Evolutionary conservation across 2,797 vertebrate species (phyloP), one percentile per base, ranked within the genome.

Genomic region (Phoeniculus purpureus): DNA sequence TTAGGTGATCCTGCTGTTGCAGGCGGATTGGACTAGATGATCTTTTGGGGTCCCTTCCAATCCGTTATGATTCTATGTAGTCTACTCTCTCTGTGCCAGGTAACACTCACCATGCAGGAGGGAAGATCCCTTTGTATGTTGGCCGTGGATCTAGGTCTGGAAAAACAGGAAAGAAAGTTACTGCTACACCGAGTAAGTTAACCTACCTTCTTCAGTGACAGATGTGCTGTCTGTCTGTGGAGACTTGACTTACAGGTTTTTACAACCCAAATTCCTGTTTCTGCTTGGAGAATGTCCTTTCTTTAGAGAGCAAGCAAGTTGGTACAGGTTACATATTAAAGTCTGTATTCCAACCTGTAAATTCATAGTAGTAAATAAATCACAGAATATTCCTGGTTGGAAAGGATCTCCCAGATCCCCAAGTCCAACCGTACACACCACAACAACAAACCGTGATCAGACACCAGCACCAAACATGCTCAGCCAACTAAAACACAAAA

Each of bases 161-260:
- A 48, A 98, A 94, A 92, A 75, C 29, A 11, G 58, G 85, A 82
- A 59, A 96, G 82, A 97, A 97, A 89, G 96, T 97, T 4, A 94
- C 96, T 40, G 93, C 96, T 43, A 99, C 99, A 56, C 99, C 99
- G 15, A 99, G 99, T 99, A 98, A 97, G 98, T 94, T 45, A 25
- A 40, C 27, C 12, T n/a, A 3, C 18, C 9, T 3, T 21, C 43
- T 74, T n/a, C 22, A 43, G n/a, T 25, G 76, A 50, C 3, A 60
- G 6, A n/a, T 10, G 2, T 59, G 10, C 19, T 71, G 22, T 9
- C 4, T 59, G 6, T 37, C 17, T 34, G 14, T 31, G 59, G 21
- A 65, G 16, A 26, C 20, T 70, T 55, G 6, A 18, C 51, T 55
- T 68, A 18, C 2, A 8, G 6, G 3, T n/a, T 72, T 51, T 89